These are phyloP conservation scores for Valencia hispanica DNA, from an alignment of 2,797 vertebrate genomes.

Conservation along the genomic window DNA sequence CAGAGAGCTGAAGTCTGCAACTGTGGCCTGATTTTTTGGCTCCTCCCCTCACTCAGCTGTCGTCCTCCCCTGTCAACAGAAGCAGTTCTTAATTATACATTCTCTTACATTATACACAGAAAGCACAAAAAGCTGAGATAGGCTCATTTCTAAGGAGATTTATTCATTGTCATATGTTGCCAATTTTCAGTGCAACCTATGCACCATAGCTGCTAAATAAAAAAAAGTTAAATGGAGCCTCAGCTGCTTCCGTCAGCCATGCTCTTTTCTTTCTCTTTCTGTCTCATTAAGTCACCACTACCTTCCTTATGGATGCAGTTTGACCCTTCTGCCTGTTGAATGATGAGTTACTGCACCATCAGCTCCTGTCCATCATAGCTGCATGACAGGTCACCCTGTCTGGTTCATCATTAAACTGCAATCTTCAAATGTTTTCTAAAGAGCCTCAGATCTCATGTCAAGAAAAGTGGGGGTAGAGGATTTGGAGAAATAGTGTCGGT, in stretches of 20 bases:
- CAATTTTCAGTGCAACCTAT: conserved; percentile 30
- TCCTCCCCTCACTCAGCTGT: conserved; percentile 33
- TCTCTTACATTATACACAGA: conserved; percentile 6
- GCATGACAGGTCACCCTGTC: conserved; percentile 24
- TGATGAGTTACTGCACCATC: conserved; percentile 43
- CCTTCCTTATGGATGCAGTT: conserved; percentile 41
- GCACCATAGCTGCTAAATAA: conserved; percentile 29
- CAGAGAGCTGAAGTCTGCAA: conserved; percentile 51
- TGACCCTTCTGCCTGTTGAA: conserved; percentile 51
- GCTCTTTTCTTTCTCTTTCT: neutral
- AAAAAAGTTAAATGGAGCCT: conserved; percentile 53
- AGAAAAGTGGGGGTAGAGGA: neutral
- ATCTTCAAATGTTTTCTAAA: neutral
- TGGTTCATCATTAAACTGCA: conserved; percentile 6
- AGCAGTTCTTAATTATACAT: conserved; percentile 46
- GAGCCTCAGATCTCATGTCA: neutral
- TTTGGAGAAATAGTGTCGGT: too few species aligned
- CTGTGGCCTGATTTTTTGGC: conserved; percentile 64
- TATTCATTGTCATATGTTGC: neutral
- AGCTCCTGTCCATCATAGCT: conserved; percentile 53
- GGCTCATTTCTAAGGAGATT: neutral
- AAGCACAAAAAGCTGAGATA: conserved; percentile 25
- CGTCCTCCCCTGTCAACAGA: conserved; percentile 46
- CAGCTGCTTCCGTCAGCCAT: conserved; percentile 64
- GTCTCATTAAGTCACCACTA: conserved; percentile 26